Evolutionary conservation across 2,113 vertebrate genomes (phyloP).

Genomic region (Calidris pygmaea): DNA sequence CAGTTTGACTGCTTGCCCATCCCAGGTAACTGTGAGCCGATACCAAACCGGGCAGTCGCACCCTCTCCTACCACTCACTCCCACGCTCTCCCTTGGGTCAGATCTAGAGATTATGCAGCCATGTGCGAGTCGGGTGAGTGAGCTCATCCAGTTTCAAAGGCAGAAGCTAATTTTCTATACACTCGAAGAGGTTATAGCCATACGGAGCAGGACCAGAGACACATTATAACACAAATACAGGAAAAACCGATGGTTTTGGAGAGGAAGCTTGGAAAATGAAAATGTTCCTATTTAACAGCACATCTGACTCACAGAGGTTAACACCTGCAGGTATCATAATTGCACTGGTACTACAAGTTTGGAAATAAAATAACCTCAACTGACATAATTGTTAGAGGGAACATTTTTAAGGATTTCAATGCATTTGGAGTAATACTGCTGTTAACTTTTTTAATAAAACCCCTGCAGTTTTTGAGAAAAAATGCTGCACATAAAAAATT

Average conservation of each 20-base stretch:
- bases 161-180: neutral
- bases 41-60: neutral
- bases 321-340: neutral
- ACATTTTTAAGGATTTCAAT: neutral
- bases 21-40: neutral
- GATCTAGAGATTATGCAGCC: neutral
- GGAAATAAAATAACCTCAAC: neutral
- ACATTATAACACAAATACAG: neutral
- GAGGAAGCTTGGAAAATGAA: neutral
- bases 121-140: rapidly evolving
- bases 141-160: neutral
- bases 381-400: neutral
- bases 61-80: neutral
- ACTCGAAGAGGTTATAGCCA: neutral
- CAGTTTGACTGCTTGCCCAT: neutral
- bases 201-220: neutral
- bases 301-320: neutral
- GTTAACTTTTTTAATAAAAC: neutral
- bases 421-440: neutral
- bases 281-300: neutral
- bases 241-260: neutral
- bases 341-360: neutral
- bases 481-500: neutral
- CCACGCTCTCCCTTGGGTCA: neutral
- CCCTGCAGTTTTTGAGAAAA: neutral